These are phyloP conservation scores for Typhlomys cinereus DNA, from an alignment of 2,113 vertebrate species.

Conservation along the genomic window DNA sequence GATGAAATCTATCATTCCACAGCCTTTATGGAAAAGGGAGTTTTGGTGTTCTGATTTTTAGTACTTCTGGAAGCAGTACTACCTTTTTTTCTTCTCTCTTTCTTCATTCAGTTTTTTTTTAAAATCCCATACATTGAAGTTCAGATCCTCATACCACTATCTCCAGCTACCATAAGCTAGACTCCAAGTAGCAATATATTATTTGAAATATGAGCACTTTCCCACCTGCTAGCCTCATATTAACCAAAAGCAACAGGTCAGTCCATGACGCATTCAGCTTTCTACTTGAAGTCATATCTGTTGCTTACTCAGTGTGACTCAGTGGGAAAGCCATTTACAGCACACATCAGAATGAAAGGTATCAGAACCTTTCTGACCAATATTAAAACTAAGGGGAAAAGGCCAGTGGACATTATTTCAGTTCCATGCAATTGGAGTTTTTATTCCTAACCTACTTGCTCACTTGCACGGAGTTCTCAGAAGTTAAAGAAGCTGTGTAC, in stretches of 20 bases:
- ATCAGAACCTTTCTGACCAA: neutral
- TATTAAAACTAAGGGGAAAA: neutral
- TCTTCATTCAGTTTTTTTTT: neutral
- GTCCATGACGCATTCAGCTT: neutral
- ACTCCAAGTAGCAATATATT: neutral
- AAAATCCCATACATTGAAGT: neutral
- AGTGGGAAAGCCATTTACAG: neutral
- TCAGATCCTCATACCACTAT: neutral
- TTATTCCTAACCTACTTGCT: neutral
- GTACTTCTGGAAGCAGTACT: neutral
- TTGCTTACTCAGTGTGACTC: neutral
- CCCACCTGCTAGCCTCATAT: neutral
- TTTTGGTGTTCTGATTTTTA: neutral
- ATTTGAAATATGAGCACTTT: neutral
- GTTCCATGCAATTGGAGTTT: neutral
- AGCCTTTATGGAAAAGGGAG: neutral
- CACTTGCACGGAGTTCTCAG: neutral
- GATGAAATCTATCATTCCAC: neutral
- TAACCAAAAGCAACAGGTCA: neutral
- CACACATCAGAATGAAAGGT: neutral
- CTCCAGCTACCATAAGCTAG: neutral
- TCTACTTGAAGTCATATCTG: neutral
- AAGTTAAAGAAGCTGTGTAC: conserved; percentile 42
- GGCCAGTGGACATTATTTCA: neutral
- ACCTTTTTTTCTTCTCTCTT: neutral